These are phyloP conservation scores for Numenius arquata DNA, from an alignment of 2,113 vertebrate species.

Conservation along the genomic window DNA sequence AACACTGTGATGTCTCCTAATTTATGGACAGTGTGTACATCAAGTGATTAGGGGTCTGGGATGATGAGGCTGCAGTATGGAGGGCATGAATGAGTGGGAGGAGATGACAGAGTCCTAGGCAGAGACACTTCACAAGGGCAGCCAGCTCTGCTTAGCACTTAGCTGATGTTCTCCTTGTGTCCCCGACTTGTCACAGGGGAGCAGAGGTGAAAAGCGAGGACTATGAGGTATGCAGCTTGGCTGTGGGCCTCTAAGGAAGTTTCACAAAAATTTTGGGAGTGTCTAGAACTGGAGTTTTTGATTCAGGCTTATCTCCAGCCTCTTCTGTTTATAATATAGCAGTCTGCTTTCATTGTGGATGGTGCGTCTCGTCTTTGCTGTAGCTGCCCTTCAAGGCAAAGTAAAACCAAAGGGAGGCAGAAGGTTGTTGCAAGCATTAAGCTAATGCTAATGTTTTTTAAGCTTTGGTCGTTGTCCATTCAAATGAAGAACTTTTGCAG, in stretches of 20 bases:
- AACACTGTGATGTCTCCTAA: constrained; percentile 48
- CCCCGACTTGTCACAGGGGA: neutral
- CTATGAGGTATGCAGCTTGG: neutral
- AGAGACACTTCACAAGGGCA: neutral
- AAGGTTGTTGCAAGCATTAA: neutral
- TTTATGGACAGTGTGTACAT: constrained; percentile 34
- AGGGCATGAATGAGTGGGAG: constrained; percentile 63
- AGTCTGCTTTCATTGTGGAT: neutral
- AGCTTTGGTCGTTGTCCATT: neutral
- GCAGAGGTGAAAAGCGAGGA: neutral
- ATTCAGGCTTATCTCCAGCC: neutral
- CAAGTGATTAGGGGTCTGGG: constrained; percentile 54
- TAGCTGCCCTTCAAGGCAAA: neutral
- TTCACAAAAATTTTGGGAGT: neutral
- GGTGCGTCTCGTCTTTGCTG: neutral
- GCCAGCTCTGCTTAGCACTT: neutral
- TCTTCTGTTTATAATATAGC: neutral
- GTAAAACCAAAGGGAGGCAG: neutral
- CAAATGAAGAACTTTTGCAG: neutral
- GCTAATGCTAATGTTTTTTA: neutral
- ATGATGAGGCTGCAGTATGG: constrained; percentile 35
- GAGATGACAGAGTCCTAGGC: constrained; percentile 25
- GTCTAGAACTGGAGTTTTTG: neutral
- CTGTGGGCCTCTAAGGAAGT: no score
- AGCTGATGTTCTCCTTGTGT: neutral